Percentiles rank a stretch among this genome's conserved stretches.
These are phyloP conservation scores for Rhombomys opimus DNA, from an alignment of 2,113 vertebrate genomes.

Conservation along the genomic window DNA sequence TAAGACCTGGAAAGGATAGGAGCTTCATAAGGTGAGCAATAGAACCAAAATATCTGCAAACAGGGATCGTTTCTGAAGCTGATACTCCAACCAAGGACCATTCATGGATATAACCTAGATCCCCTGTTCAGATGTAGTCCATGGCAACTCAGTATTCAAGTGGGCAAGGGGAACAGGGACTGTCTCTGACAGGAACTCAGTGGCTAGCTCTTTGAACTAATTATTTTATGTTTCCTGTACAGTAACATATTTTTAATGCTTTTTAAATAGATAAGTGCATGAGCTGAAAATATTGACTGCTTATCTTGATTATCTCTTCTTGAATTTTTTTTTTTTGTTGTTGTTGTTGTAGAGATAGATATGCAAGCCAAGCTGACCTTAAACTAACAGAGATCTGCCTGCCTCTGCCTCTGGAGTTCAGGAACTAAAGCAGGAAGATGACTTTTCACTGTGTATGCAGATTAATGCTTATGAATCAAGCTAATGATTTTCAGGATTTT, in stretches of 20 bases:
- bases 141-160: too few species aligned
- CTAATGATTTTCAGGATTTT: background rate
- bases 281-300: background rate
- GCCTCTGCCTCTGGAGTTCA: background rate
- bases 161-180: too few species aligned
- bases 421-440: background rate
- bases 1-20: too few species aligned
- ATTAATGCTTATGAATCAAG: background rate
- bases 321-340: background rate
- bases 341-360: background rate
- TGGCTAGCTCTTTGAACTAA: background rate
- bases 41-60: too few species aligned
- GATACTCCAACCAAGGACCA: too few species aligned
- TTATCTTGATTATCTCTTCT: background rate
- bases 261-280: background rate
- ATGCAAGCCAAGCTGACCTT: background rate
- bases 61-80: too few species aligned
- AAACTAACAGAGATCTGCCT: background rate
- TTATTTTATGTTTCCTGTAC: slow-evolving; percentile 12
- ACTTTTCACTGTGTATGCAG: background rate
- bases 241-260: background rate
- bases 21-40: too few species aligned
- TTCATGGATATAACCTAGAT: too few species aligned
- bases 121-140: too few species aligned
- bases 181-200: too few species aligned